Conservation (phyloP, 2,797 vertebrate species). For the Emys orbicularis region DNA sequence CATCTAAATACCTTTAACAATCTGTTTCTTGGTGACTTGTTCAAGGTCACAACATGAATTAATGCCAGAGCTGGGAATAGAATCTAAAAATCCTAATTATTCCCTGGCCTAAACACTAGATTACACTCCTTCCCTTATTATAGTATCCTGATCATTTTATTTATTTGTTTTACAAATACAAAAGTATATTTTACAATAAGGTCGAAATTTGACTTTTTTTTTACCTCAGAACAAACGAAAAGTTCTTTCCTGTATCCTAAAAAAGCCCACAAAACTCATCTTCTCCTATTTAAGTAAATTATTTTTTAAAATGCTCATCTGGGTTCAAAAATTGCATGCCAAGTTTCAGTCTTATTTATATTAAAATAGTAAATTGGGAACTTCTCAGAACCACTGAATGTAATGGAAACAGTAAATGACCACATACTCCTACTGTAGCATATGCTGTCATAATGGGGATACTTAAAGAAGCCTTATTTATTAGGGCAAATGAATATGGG, state of each 20-base stretch:
- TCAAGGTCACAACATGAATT: neutral
- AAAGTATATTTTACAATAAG: neutral
- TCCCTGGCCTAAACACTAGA: fast-evolving
- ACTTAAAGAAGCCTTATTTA: slow-evolving; percentile 84
- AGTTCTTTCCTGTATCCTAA: neutral
- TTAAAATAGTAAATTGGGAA: slow-evolving; percentile 76
- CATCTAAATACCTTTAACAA: neutral
- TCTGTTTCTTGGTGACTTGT: neutral
- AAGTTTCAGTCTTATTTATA: slow-evolving; percentile 62
- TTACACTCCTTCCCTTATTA: neutral
- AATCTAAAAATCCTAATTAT: neutral
- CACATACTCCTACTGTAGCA: slow-evolving; percentile 73
- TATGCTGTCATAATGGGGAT: slow-evolving; percentile 76
- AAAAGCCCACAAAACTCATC: neutral
- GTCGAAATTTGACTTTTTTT: slow-evolving; percentile 12
- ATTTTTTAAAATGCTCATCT: neutral
- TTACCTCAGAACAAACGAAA: neutral
- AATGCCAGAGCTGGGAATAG: neutral
- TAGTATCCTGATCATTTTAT: neutral
- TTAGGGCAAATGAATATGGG: slow-evolving; percentile 84
- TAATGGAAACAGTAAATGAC: slow-evolving; percentile 81
- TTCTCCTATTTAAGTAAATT: neutral
- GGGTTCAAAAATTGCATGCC: slow-evolving; percentile 16
- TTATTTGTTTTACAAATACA: neutral
- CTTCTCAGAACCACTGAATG: slow-evolving; percentile 71